Evolutionary conservation across 1,140 invertebrate genomes (phyloP), one percentile per base, ranked within the genome.

Genomic region (Caenorhabditis brenneri): DNA sequence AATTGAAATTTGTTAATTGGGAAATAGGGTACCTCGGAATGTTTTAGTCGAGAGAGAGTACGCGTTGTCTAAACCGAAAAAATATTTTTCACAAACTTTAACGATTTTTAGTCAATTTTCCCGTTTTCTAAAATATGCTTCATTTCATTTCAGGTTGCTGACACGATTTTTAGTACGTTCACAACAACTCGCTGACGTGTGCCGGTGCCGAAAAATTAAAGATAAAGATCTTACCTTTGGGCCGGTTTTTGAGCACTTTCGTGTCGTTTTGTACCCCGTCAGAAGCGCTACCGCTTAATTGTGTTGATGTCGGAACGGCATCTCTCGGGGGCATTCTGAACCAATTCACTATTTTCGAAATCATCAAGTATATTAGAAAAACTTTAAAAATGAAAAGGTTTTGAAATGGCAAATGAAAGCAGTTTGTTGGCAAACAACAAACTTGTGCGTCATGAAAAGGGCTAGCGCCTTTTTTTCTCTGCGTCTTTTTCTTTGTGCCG

Each of bases 191-290:
- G n/a, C n/a, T n/a, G n/a, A n/a, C n/a, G n/a, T n/a, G n/a, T n/a
- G n/a, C n/a, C n/a, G n/a, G n/a, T n/a, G n/a, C n/a, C n/a, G n/a
- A n/a, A n/a, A n/a, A n/a, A n/a, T n/a, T n/a, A 22, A 31, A 36
- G 22, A 60, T 79, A 5, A 60, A 81, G 60, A 82, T 36, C 79
- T 16, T 80, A 88, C 87, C 78, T 82, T 87, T 88, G 15, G 87
- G 87, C 48, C 74, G 36, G 51, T 87, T 87, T 60, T 87, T 87
- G 27, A 74, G 42, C 49, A 49, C 42, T 53, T 85, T 85, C 22
- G 86, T 51, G 10, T 84, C 58, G 12, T 48, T 74, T 74, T 74
- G 65, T 3, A 74, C 33, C 19, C 33, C 65, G n/a, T 74, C 65
- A 24, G 65, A 39, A 42, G 22, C 65, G 1, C n/a, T 74, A 15